Evolutionary conservation across 2,888 invertebrate genomes (phyloP), one percentile per base, ranked within the genome.

Genomic region (Caenorhabditis wallacei): DNA sequence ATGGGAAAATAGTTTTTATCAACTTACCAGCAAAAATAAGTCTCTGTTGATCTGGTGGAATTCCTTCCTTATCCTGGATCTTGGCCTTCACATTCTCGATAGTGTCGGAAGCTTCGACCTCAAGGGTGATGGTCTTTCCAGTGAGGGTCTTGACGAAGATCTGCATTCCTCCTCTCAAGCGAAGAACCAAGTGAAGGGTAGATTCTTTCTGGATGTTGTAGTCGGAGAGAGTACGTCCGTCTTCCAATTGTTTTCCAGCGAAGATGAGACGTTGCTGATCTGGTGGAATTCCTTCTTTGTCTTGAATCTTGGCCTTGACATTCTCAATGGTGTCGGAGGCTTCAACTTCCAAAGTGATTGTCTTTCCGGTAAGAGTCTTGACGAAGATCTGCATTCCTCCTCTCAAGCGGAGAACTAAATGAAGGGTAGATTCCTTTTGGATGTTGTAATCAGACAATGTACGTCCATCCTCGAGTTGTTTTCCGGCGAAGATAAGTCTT

Each of bases 61-160:
- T 85, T 70, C 85, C 85, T 61, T 85, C 85, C 70, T 82, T 84
- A 75, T 85, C 84, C 53, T 84, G 84, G 79, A 85, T 84, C 84
- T 84, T 84, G 76, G 84, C 84, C 78, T 85, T 85, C 51, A 85
- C 85, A 35, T 85, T 80, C 66, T 85, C 85, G 61, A 85, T 83
- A 22, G 85, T 85, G 70, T 83, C 83, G 22, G 80, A 83, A 37
- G 84, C 84, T 64, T 86, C 86, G 37, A 86, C 86, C 35, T 86
- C 86, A 22, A 86, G 72, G 26, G 86, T 82, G 75, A 96, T 96
- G 92, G 96, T 96, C 93, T 96, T 96, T 91, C 96, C 96, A 91
- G 96, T 96, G 61, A 96, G 94, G 90, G 96, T 96, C 94, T 96
- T 96, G 86, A 96, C 96, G 93, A 96, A 97, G 93, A 97, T 97